Conservation (phyloP, 2,113 vertebrate species). For the Dendropsophus ebraccatus region DNA sequence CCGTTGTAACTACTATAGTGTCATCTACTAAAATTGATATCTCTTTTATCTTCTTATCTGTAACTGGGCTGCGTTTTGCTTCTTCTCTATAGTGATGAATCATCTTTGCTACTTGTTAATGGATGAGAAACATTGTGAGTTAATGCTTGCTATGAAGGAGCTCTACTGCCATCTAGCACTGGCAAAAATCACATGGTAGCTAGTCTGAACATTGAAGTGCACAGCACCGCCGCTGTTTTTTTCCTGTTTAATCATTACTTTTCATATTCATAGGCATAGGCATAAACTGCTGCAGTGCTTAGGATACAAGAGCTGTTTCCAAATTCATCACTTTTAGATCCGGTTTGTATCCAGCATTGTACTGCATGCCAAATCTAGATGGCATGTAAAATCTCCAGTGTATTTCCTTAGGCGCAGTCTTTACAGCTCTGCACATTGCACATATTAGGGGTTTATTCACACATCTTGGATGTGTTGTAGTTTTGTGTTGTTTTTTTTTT, state of each 20-base stretch:
- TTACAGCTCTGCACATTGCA: not conserved
- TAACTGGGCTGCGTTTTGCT: not conserved
- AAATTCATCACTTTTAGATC: not conserved
- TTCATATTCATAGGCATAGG: not conserved
- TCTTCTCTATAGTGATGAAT: not conserved
- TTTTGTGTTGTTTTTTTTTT: no score
- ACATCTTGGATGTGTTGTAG: not conserved
- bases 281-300: not conserved
- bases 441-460: not conserved
- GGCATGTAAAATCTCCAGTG: not conserved
- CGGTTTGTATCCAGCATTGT: not conserved
- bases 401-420: not conserved
- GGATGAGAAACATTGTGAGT: not conserved
- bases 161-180: slow-evolving; percentile 37
- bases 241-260: not conserved
- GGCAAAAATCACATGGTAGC: not conserved
- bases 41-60: not conserved
- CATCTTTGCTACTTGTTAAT: not conserved
- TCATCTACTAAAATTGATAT: no score
- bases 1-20: no score
- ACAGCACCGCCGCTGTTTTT: not conserved
- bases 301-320: not conserved
- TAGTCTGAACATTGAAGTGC: not conserved
- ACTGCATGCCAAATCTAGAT: not conserved
- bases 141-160: slow-evolving; percentile 1